These are phyloP conservation scores for Toxonevra muliebris DNA, from an alignment of 2,888 invertebrate species.

Conservation along the genomic window DNA sequence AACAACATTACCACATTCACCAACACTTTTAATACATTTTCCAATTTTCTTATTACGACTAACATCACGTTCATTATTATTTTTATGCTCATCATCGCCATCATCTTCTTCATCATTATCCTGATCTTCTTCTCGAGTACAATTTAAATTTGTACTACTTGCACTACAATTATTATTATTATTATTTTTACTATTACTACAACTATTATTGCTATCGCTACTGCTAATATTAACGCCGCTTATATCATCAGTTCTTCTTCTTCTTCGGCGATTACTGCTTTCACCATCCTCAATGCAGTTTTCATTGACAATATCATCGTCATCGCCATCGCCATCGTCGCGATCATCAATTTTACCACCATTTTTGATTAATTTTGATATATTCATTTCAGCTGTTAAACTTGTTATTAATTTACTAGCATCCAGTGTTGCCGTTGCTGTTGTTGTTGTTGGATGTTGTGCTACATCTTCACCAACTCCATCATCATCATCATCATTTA, in stretches of 20 bases:
- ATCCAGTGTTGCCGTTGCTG: constrained; percentile 36
- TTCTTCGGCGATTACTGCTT: constrained; percentile 7
- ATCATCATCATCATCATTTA: constrained; percentile 15
- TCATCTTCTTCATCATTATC: constrained; percentile 28
- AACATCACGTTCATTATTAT: constrained; percentile 33
- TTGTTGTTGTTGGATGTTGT: not conserved
- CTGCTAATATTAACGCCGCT: constrained; percentile 43
- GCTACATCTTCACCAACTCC: constrained; percentile 15
- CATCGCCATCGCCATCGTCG: constrained; percentile 35
- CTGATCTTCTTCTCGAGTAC: constrained; percentile 39
- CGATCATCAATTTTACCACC: constrained; percentile 1
- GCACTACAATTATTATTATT: constrained; percentile 35
- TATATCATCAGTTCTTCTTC: constrained; percentile 29
- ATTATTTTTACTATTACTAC: constrained; percentile 54
- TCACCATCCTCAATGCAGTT: constrained; percentile 1
- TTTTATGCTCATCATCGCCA: constrained; percentile 23
- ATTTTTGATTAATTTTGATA: constrained; percentile 26
- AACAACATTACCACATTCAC: constrained; percentile 40
- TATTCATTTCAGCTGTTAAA: constrained; percentile 51
- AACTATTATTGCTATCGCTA: constrained; percentile 56
- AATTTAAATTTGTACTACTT: constrained; percentile 36
- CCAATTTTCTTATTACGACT: constrained; percentile 26
- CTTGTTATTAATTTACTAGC: constrained; percentile 50
- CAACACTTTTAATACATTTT: constrained; percentile 30
- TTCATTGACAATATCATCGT: constrained; percentile 7